Evolutionary conservation across 2,797 vertebrate genomes (phyloP).

Genomic region (Oreochromis grahami): DNA sequence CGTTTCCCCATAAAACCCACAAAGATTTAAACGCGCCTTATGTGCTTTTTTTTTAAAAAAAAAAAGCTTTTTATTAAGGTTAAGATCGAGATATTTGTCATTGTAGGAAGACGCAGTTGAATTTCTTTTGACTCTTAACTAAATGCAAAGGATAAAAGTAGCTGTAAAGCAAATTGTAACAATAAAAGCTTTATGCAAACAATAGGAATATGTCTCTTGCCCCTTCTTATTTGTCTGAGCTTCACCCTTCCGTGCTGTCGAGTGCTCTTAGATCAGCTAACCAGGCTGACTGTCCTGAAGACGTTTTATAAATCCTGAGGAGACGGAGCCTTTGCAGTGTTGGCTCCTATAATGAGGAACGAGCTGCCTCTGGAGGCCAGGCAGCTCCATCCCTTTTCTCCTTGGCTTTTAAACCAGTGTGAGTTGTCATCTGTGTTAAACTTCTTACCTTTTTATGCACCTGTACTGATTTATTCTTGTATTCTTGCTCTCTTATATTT

Average conservation of each 20-base stretch:
- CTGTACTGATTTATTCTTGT: not conserved
- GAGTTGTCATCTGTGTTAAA: no score
- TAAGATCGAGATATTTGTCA: no score
- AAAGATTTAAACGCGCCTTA: not conserved
- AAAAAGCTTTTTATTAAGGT: no score
- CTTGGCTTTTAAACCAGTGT: not conserved
- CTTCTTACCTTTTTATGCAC: not conserved
- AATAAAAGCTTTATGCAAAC: not conserved
- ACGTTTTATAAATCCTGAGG: rapidly evolving
- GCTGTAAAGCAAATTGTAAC: not conserved
- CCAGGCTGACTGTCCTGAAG: not conserved
- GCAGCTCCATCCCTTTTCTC: not conserved
- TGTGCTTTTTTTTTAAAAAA: no score
- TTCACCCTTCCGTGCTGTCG: no score
- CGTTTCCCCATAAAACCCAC: not conserved
- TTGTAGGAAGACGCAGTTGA: no score
- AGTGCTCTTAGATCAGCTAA: not conserved
- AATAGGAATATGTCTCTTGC: no score
- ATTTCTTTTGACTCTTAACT: no score
- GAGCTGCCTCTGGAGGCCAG: not conserved
- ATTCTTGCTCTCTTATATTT: not conserved
- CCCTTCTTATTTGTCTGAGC: no score
- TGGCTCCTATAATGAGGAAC: not conserved
- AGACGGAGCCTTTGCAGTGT: not conserved
- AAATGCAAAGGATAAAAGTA: not conserved